Percentiles rank a stretch among this genome's conserved stretches.
These are phyloP conservation scores for Paraplagusia blochii DNA, from an alignment of 2,113 vertebrate genomes.

Conservation along the genomic window DNA sequence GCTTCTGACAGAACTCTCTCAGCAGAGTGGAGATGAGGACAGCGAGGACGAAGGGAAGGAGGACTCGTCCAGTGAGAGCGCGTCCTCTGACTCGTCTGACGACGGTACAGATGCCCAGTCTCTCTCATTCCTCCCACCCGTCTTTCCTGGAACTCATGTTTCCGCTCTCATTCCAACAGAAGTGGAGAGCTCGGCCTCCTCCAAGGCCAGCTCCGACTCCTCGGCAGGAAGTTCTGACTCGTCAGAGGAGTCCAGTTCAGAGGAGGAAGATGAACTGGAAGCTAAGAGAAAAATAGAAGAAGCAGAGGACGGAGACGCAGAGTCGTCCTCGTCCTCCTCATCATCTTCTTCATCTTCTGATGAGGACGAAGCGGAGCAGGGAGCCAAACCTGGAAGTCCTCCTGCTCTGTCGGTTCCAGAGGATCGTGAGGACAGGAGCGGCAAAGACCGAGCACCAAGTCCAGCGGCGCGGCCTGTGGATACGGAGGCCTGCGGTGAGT, in stretches of 20 bases:
- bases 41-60: conserved; percentile 66
- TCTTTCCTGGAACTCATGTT: background rate
- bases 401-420: conserved; percentile 25
- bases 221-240: conserved; percentile 83
- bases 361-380: conserved; percentile 50
- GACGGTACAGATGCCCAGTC: conserved; percentile 73
- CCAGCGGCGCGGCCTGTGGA: conserved; percentile 40
- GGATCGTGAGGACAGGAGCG: conserved; percentile 39
- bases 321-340: conserved; percentile 63
- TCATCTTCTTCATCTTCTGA: conserved; percentile 57
- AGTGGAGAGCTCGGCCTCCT: conserved; percentile 74
- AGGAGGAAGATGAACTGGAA: conserved; percentile 71
- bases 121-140: background rate
- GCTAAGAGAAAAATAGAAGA: conserved; percentile 39
- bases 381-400: conserved; percentile 48
- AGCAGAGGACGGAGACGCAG: conserved; percentile 23
- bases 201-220: conserved; percentile 79
- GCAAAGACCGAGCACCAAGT: conserved; percentile 50
- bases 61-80: conserved; percentile 81
- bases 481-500: conserved; percentile 60
- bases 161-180: conserved; percentile 58
- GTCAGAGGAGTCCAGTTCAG: conserved; percentile 87
- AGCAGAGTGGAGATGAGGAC: conserved; percentile 61
- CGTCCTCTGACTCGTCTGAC: conserved; percentile 85
- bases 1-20: background rate